Conservation (phyloP, 1,140 invertebrate genomes). For the Hypothenemus hampei region DNA sequence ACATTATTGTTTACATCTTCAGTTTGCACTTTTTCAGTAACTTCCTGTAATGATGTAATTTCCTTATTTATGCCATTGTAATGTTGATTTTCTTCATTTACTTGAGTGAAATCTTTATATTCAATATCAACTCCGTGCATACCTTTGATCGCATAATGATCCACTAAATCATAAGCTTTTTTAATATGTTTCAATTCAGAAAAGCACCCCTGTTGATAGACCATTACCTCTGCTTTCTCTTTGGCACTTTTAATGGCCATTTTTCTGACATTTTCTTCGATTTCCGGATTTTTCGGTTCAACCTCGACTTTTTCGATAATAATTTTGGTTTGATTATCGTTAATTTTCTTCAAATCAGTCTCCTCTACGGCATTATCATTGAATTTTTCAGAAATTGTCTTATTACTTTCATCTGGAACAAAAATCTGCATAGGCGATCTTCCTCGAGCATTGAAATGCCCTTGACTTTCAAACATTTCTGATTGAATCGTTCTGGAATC, state of each 20-base stretch:
- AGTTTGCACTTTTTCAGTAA: neutral
- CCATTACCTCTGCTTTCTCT: constrained; percentile 31
- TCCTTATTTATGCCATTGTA: too few relatives aligned
- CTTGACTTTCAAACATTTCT: constrained; percentile 43
- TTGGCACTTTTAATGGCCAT: constrained; percentile 24
- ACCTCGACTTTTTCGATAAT: constrained; percentile 25
- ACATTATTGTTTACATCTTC: neutral
- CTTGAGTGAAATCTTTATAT: constrained; percentile 17
- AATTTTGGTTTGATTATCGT: constrained; percentile 19
- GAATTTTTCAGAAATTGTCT: constrained; percentile 3
- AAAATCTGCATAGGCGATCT: constrained; percentile 38
- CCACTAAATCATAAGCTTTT: constrained; percentile 32
- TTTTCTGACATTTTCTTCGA: constrained; percentile 35
- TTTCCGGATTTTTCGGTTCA: constrained; percentile 30
- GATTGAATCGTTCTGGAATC: constrained; percentile 36
- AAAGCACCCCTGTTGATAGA: constrained; percentile 38
- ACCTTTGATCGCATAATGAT: constrained; percentile 21
- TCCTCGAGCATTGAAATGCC: constrained; percentile 39
- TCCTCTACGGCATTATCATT: constrained; percentile 6
- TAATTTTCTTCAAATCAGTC: constrained; percentile 1
- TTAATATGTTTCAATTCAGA: constrained; percentile 37
- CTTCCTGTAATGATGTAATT: too few relatives aligned
- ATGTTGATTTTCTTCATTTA: neutral
- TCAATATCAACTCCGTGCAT: constrained; percentile 9
- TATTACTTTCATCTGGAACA: constrained; percentile 34